Percentiles rank a stretch among this genome's conserved stretches.
Conservation (phyloP, 2,797 vertebrate species). For the Sebastes alutus region DNA sequence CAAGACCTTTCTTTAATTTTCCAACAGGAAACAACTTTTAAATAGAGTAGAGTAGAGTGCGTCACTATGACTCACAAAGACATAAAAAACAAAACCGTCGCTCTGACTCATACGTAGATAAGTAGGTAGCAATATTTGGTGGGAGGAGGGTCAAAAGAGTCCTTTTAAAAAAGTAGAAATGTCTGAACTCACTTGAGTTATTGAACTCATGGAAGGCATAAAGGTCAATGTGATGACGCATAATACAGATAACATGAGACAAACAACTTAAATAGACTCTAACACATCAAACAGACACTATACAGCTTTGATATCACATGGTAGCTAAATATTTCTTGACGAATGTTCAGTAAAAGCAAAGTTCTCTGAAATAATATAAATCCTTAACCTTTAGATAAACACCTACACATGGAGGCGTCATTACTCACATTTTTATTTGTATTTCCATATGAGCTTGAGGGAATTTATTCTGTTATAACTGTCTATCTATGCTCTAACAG, state of each 20-base stretch:
- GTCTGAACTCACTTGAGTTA: neutral
- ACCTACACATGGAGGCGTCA: neutral
- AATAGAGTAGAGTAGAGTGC: neutral
- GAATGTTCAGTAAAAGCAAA: neutral
- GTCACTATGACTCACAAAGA: conserved; percentile 21
- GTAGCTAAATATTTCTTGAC: neutral
- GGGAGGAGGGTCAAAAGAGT: conserved; percentile 9
- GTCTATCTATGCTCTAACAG: neutral
- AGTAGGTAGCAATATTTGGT: neutral
- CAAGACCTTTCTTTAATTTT: neutral
- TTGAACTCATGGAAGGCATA: neutral
- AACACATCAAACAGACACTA: neutral
- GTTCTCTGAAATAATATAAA: neutral
- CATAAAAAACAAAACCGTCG: neutral
- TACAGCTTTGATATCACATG: neutral
- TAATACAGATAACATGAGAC: neutral
- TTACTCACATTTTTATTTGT: neutral
- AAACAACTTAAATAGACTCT: neutral
- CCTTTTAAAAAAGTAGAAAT: neutral
- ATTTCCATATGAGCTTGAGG: neutral
- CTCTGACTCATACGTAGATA: neutral
- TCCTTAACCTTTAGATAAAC: neutral
- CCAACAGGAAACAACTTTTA: neutral
- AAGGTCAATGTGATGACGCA: neutral
- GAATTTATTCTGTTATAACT: neutral